Conservation (phyloP, 2,113 vertebrate species). For the Brienomyrus longianalis region DNA sequence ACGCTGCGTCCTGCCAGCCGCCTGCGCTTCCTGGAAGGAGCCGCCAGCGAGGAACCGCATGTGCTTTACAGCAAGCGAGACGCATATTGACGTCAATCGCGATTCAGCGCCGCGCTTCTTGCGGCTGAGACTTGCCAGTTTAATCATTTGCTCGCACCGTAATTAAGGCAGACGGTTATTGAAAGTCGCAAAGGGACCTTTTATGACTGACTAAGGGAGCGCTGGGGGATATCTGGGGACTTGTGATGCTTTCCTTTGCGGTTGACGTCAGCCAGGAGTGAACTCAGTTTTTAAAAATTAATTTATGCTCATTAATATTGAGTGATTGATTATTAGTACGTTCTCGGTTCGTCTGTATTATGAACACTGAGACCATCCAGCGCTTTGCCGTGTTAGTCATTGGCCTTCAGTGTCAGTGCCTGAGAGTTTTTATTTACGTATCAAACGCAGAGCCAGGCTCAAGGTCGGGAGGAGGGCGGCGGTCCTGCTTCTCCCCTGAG, state of each 20-base stretch:
- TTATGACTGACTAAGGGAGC: neutral
- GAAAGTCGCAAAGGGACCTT: neutral
- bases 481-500: neutral
- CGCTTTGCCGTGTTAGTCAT: neutral
- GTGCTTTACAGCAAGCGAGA: constrained; percentile 74
- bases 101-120: constrained; percentile 45
- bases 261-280: neutral
- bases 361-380: neutral
- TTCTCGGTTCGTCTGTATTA: neutral
- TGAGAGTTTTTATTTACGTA: neutral
- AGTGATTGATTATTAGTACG: neutral
- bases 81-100: constrained; percentile 82
- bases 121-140: constrained; percentile 34
- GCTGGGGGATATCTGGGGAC: neutral
- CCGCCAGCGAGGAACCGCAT: constrained; percentile 69
- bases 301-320: neutral
- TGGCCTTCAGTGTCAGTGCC: neutral
- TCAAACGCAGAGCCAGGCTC: neutral
- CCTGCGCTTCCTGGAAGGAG: constrained; percentile 82
- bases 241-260: neutral
- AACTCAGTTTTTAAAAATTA: neutral
- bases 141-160: neutral
- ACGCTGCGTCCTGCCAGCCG: neutral
- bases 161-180: neutral
- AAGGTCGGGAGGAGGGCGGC: neutral